phyloP scores from a whole-genome alignment of 2,113 vertebrate genomes.

The Sialia sialis region DNA sequence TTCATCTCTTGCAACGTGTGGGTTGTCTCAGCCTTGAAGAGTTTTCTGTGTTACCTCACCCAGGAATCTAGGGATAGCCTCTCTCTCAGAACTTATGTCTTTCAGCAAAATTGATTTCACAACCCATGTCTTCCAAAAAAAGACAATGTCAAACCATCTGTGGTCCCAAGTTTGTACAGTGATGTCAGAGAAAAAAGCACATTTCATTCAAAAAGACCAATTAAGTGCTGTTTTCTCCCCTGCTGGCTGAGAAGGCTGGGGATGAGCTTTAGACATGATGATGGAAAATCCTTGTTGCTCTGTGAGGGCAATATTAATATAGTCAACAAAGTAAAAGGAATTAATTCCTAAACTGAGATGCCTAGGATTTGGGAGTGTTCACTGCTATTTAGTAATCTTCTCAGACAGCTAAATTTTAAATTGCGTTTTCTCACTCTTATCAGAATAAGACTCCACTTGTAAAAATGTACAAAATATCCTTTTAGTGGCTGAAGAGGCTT shows the following conservation, averaged over 20 bases:
- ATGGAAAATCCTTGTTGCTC: background rate
- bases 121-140: background rate
- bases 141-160: background rate
- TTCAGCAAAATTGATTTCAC: background rate
- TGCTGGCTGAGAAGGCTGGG: background rate
- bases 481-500: background rate
- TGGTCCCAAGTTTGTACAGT: background rate
- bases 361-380: background rate
- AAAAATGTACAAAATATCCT: background rate
- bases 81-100: background rate
- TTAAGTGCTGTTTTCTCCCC: background rate
- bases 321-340: background rate
- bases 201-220: background rate
- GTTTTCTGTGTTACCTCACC: background rate
- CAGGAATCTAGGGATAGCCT: fast-evolving
- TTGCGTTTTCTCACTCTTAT: background rate
- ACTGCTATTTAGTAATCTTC: background rate
- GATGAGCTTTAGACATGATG: background rate
- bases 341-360: background rate
- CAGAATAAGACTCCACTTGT: background rate
- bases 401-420: background rate
- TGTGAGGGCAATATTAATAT: background rate
- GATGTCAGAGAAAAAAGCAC: background rate
- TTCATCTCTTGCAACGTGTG: fast-evolving
- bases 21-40: background rate